phyloP scores from a whole-genome alignment of 2,888 invertebrate genomes.

The Anticlea derivata region DNA sequence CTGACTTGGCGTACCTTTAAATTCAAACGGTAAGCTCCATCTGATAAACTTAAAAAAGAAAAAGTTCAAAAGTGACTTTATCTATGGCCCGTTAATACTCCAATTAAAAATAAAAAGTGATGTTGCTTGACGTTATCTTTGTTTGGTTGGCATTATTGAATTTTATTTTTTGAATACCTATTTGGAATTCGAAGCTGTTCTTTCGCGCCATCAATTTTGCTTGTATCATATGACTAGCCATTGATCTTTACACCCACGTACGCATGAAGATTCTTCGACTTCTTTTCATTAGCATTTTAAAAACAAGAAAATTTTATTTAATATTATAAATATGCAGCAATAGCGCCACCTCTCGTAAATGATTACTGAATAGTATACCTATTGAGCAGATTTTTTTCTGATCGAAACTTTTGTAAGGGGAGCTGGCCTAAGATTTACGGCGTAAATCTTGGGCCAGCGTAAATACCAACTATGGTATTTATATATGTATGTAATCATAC shows the following conservation, averaged over 20 bases:
- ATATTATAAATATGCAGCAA: too few species aligned
- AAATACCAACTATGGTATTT: too few species aligned
- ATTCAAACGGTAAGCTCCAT: conserved; percentile 81
- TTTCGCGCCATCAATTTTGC: conserved; percentile 54
- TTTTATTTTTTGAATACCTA: conserved; percentile 38
- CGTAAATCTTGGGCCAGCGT: too few species aligned
- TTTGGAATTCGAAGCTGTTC: conserved; percentile 41
- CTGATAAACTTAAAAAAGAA: conserved; percentile 71
- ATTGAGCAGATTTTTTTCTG: too few species aligned
- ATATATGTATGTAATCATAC: too few species aligned
- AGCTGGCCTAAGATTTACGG: too few species aligned
- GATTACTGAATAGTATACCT: too few species aligned
- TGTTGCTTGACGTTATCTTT: conserved; percentile 62
- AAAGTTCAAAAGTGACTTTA: conserved; percentile 71
- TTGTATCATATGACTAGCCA: conserved; percentile 47
- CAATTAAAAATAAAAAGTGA: conserved; percentile 78
- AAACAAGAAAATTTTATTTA: too few species aligned
- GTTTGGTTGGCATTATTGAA: conserved; percentile 49
- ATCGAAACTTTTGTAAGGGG: too few species aligned
- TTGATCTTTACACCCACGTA: conserved; percentile 47
- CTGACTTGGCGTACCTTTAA: conserved; percentile 75
- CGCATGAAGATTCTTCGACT: conserved; percentile 37
- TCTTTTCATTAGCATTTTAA: conserved; percentile 38
- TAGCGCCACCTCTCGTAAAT: too few species aligned
- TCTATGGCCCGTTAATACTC: conserved; percentile 78